Conservation (phyloP, 1,140 invertebrate species). For the Akabosia matsudoensis region DNA sequence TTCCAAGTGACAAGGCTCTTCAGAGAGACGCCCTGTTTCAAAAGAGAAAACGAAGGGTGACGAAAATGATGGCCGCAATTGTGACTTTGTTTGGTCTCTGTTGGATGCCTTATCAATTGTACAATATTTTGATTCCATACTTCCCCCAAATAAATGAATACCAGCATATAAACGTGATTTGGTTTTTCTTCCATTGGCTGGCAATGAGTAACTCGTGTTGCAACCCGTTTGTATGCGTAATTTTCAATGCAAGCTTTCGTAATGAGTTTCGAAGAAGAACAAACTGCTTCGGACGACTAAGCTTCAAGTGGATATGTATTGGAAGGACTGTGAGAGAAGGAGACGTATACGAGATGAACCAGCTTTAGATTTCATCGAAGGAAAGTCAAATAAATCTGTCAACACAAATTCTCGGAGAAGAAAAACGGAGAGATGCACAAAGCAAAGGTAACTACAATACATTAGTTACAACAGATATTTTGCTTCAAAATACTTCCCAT, state of each 20-base stretch:
- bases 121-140: slow-evolving; percentile 54
- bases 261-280: not conserved
- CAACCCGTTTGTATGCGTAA: slow-evolving; percentile 81
- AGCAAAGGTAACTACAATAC: too few relatives aligned
- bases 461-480: too few relatives aligned
- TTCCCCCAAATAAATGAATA: slow-evolving; percentile 50
- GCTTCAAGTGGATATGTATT: too few relatives aligned
- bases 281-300: too few relatives aligned
- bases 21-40: slow-evolving; percentile 69
- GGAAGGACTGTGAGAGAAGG: too few relatives aligned
- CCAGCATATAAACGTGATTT: slow-evolving; percentile 71
- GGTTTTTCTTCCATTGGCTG: slow-evolving; percentile 78
- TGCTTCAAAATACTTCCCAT: too few relatives aligned
- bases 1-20: slow-evolving; percentile 71
- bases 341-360: too few relatives aligned
- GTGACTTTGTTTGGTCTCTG: slow-evolving; percentile 75
- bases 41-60: slow-evolving; percentile 78
- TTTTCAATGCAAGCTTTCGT: slow-evolving; percentile 60
- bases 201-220: slow-evolving; percentile 84
- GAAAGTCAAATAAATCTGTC: too few relatives aligned
- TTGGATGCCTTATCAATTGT: slow-evolving; percentile 76
- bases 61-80: slow-evolving; percentile 79
- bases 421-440: too few relatives aligned
- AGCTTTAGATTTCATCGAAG: too few relatives aligned
- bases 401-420: too few relatives aligned